A percentile compares a stretch with the other conserved stretches of the same genome.
Conservation (phyloP, 1,140 invertebrate species). For the Lysiphlebus fabarum region DNA sequence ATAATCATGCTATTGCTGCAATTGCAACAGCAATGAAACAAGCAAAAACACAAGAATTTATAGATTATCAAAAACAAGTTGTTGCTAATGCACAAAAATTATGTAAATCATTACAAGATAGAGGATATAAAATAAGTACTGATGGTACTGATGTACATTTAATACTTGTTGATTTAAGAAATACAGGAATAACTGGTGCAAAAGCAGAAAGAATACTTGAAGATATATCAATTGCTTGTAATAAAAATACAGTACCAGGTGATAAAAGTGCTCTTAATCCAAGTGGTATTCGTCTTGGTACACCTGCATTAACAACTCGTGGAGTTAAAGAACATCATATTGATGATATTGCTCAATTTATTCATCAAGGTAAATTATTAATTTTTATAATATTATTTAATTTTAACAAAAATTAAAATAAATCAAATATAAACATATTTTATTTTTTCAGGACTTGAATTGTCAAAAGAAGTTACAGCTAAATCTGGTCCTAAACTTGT, state of each 20-base stretch:
- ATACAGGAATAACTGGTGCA: conserved; percentile 75
- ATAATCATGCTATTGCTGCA: conserved; percentile 87
- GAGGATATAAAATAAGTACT: conserved; percentile 73
- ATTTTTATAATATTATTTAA: conserved; percentile 9
- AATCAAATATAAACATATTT: no score
- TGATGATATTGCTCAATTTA: conserved; percentile 80
- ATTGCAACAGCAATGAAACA: conserved; percentile 91
- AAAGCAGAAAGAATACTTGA: conserved; percentile 87
- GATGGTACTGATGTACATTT: conserved; percentile 86
- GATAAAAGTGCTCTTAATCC: conserved; percentile 95
- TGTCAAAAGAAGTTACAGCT: conserved; percentile 67
- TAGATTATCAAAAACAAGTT: conserved; percentile 83
- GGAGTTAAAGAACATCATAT: conserved; percentile 86
- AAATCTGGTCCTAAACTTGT: conserved; percentile 75
- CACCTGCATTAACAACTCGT: conserved; percentile 92
- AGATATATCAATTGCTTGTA: conserved; percentile 89
- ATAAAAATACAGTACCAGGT: conserved; percentile 96
- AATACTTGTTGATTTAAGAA: conserved; percentile 74
- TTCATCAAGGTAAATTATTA: conserved; percentile 66
- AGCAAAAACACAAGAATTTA: conserved; percentile 76
- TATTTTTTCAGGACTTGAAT: conserved; percentile 58
- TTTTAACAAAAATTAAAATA: no score
- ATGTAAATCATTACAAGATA: conserved; percentile 60
- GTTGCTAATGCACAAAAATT: conserved; percentile 75
- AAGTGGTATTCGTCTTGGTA: conserved; percentile 88